Evolutionary conservation across 2,888 invertebrate genomes (phyloP), one percentile per base, ranked within the genome.

Genomic region (Dynastes tityus): DNA sequence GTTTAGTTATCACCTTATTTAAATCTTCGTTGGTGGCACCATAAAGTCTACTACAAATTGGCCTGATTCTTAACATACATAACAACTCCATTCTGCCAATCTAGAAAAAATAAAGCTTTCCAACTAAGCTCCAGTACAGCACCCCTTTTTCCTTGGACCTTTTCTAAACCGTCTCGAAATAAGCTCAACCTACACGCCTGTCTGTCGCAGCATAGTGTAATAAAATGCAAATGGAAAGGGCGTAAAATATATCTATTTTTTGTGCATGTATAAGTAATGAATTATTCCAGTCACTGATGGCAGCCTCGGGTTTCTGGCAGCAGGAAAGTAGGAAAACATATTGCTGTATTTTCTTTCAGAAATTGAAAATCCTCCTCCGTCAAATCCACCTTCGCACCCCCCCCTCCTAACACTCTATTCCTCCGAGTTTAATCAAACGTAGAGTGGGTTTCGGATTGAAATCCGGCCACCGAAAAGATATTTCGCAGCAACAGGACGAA

Each of bases 311-410:
- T 29, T 11, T 49, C 49, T 51, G 51, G 49, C 22, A 29, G 16
- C 27, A 29, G 9, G 2, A 22, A 16, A 37, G 9, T 49, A 27
- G 51, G 13, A 29, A 68, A 68, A 68, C 68, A 68, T 68, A 68
- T 68, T 68, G 68, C 68, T 49, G 68, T 68, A 68, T 68, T 68
- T 68, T 68, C 68, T 68, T 68, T 68, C 68, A 68, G 68, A 68
- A 68, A 68, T 68, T 68, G 68, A 68, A 68, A 68, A 68, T 68
- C 22, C 22, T 22, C n/a, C 55, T 16, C 6, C 51, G 32, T 49
- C 63, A 4, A 13, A 49, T 40, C 27, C 40, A 53, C 27, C 29
- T 13, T 11, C 11, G 13, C 51, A 5, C 68, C 22, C 11, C 45
- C 53, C 27, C 29, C 11, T 1, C 2, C 51, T 68, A 51, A 68